Evolutionary conservation across 2,888 invertebrate genomes (phyloP), one percentile per base, ranked within the genome.

Genomic region (Panzeria rudis): DNA sequence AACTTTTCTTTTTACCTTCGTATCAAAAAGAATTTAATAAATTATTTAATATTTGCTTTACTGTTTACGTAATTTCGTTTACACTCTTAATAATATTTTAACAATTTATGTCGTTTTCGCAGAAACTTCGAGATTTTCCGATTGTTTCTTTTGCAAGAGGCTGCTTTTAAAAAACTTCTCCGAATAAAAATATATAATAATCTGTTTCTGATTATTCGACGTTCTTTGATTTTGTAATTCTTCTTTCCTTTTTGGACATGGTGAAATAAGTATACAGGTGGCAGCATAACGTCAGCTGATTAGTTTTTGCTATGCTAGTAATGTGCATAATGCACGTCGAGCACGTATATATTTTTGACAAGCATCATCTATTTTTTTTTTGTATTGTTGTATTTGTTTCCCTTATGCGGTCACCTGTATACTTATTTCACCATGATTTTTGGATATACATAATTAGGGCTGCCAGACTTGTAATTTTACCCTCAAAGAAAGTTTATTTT

Each of bases 141-240:
- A 35, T 61, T 75, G 25, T 59, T 68, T 20, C 32, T 69, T 38
- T 61, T 44, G 13, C 25, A 25, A 61, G n/a, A 80, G 13, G 64
- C 32, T 72, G 50, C 71, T 47, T 64, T 76, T 83, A 15, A 59
- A 75, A 77, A 71, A 64, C 72, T 11, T 78, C 78, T 61, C 83
- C 56, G 77, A 77, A 83, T 64, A 66, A 69, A 77, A 68, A 66
- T 38, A 66, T 32, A 38, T 47, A 32, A 35, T 69, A 23, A 68
- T 73, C 47, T 71, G 17, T 11, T 62, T 54, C 11, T 44, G n/a
- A 25, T 47, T 41, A 20, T 64, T 20, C 11, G 66, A 73, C 44
- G 68, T 80, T 72, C 35, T 68, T n/a, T 44, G 29, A n/a, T 4
- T 32, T 17, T 32, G 3, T 32, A 32, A 11, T 59, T 73, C 35